Evolutionary conservation across 2,888 invertebrate genomes (phyloP).

Genomic region (Odontocerum albicorne): DNA sequence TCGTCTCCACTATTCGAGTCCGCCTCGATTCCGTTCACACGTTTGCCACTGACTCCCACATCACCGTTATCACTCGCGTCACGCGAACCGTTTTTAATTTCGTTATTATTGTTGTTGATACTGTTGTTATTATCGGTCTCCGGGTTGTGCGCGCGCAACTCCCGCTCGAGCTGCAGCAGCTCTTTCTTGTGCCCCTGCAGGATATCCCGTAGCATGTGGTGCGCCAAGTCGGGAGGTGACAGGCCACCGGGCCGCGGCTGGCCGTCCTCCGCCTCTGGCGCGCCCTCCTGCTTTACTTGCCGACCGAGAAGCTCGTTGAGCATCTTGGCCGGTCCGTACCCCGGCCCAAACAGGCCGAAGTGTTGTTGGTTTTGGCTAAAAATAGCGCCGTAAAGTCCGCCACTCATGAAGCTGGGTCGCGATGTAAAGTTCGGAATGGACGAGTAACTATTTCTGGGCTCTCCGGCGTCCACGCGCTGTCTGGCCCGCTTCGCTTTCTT

Average conservation of each 20-base stretch:
- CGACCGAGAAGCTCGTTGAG: slow-evolving; percentile 86
- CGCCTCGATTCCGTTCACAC: slow-evolving; percentile 36
- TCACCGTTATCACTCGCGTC: slow-evolving; percentile 54
- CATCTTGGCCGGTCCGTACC: slow-evolving; percentile 89
- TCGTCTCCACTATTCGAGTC: slow-evolving; percentile 40
- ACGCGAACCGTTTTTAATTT: slow-evolving; percentile 48
- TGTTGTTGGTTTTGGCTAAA: slow-evolving; percentile 77
- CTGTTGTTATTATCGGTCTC: slow-evolving; percentile 61
- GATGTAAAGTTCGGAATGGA: slow-evolving; percentile 76
- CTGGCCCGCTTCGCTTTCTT: slow-evolving; percentile 92
- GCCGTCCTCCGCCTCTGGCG: slow-evolving; percentile 39
- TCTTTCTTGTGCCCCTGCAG: slow-evolving; percentile 87
- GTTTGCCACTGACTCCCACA: slow-evolving; percentile 46
- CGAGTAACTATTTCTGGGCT: slow-evolving; percentile 91
- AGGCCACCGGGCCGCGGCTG: slow-evolving; percentile 50
- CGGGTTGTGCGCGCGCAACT: slow-evolving; percentile 50
- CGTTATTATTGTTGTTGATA: slow-evolving; percentile 57
- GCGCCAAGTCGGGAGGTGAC: slow-evolving; percentile 64
- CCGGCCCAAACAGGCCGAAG: slow-evolving; percentile 81
- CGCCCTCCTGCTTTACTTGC: slow-evolving; percentile 69
- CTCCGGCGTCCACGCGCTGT: slow-evolving; percentile 96
- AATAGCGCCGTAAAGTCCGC: slow-evolving; percentile 86
- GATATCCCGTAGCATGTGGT: slow-evolving; percentile 88
- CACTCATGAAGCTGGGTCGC: slow-evolving; percentile 80
- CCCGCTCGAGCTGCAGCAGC: slow-evolving; percentile 71